Evolutionary conservation across 2,113 vertebrate species (phyloP).

Genomic region (Serinus canaria): DNA sequence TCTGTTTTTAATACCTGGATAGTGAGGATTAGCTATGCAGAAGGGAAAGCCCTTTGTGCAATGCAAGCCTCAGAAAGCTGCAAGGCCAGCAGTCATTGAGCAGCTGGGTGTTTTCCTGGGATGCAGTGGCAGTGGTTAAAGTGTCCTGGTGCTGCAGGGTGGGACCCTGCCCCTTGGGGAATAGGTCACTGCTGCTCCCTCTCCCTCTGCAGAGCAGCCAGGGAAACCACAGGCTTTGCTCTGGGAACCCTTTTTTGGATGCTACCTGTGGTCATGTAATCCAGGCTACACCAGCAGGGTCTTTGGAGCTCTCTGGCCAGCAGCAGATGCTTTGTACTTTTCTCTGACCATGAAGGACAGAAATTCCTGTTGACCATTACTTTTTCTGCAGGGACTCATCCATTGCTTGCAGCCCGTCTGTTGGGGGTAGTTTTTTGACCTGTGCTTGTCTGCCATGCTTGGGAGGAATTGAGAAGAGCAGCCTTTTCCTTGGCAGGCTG

Average conservation of each 20-base stretch:
- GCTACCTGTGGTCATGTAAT: not conserved
- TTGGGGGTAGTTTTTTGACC: not conserved
- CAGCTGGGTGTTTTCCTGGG: not conserved
- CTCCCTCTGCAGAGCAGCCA: not conserved
- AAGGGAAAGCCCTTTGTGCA: not conserved
- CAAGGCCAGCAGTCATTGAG: not conserved
- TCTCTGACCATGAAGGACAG: not conserved
- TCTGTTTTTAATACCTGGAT: not conserved
- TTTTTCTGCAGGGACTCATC: not conserved
- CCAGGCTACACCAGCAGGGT: not conserved
- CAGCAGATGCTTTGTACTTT: not conserved
- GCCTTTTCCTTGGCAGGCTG: not conserved
- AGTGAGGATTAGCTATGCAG: not conserved
- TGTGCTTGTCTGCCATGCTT: not conserved
- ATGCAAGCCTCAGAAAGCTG: not conserved
- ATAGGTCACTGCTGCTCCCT: not conserved
- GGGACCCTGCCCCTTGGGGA: rapidly evolving
- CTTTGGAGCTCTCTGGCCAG: not conserved
- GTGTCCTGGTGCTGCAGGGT: not conserved
- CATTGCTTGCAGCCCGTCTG: not conserved
- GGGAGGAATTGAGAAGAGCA: not conserved
- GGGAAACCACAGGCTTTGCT: not conserved
- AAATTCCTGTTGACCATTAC: not conserved
- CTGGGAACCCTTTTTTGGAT: not conserved
- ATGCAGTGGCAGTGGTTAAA: not conserved